Base-by-base conservation (phyloP, 37 sponge, comb jelly and placozoan species). In the Petrosia ficiformis region DNA sequence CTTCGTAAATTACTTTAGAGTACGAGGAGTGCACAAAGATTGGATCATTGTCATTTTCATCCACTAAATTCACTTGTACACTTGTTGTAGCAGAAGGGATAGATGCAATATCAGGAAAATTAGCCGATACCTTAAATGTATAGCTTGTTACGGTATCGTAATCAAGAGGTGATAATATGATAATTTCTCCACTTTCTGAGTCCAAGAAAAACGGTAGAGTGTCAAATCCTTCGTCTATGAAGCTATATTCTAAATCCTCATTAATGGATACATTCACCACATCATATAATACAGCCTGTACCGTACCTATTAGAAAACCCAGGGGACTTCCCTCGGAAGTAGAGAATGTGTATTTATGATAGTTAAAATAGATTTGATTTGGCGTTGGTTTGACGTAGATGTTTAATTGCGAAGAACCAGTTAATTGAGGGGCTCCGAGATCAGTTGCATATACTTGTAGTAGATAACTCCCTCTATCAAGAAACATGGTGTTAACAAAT, bases 41-140 rank as follows among this genome's bases (percentile, higher is more conserved):
- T 22, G 88, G 88, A 25, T 73, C 42, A 61, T 87, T 81, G 33
- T 87, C 88, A 67, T 87, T 81, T 31, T 78, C 43, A 66, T 87
- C 73, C 22, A 59, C 10, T 19, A 80, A 43, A 16, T 21, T 24
- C 5, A 76, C 61, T 24, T 1, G 5, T 22, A 68, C 71, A 14
- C 59, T 56, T 4, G 61, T 25, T 19, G 56, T 68, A 22, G 39
- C 39, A 1, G 72, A 39, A 24, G 22, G 0, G 38, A 67, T 44
- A 1, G 31, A 25, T 1, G 32, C 19, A n/a, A 52, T 16, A 32
- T 22, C 24, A 1, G 3, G 26, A 0, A 76, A 11, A 0, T 38
- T 26, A 3, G 77, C 84, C n/a, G 30, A 24, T 10, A 83, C 32
- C 8, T 39, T 76, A 24, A 83, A 59, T 1, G 4, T 4, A 26